These are phyloP conservation scores for Andrena dorsata DNA, from an alignment of 2,888 invertebrate species.

Conservation along the genomic window DNA sequence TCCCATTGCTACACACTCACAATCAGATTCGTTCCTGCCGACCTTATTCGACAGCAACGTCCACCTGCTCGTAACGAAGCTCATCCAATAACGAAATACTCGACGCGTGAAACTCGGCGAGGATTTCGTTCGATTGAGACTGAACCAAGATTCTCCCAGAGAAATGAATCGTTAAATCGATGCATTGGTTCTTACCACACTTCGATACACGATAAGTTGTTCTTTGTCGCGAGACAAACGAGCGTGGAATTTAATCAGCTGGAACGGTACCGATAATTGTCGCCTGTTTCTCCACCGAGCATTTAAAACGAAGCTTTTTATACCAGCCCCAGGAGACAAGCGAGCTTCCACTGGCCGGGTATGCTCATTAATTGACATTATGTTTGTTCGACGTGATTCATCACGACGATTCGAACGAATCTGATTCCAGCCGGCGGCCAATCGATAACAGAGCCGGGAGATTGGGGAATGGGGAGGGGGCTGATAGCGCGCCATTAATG, in stretches of 20 bases:
- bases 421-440: background rate
- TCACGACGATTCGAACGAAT: background rate
- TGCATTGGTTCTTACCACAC: background rate
- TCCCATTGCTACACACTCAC: too few species aligned
- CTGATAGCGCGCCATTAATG: slow-evolving; percentile 28
- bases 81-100: too few species aligned
- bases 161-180: too few species aligned
- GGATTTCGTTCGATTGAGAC: background rate
- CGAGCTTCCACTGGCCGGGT: slow-evolving; percentile 7
- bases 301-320: slow-evolving; percentile 15
- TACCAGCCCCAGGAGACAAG: slow-evolving; percentile 12
- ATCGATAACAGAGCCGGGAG: slow-evolving; percentile 16
- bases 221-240: background rate
- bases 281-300: background rate
- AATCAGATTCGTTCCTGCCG: too few species aligned
- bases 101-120: too few species aligned
- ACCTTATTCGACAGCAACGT: too few species aligned
- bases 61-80: too few species aligned
- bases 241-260: slow-evolving; percentile 27
- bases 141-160: background rate
- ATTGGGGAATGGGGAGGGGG: background rate
- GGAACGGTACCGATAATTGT: background rate
- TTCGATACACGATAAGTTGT: background rate
- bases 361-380: slow-evolving; percentile 39
- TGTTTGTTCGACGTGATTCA: slow-evolving; percentile 29